Evolutionary conservation across 23 tunicate species (phyloP), one percentile per base, ranked within the genome.

Genomic region (Trididemnum miniatum): DNA sequence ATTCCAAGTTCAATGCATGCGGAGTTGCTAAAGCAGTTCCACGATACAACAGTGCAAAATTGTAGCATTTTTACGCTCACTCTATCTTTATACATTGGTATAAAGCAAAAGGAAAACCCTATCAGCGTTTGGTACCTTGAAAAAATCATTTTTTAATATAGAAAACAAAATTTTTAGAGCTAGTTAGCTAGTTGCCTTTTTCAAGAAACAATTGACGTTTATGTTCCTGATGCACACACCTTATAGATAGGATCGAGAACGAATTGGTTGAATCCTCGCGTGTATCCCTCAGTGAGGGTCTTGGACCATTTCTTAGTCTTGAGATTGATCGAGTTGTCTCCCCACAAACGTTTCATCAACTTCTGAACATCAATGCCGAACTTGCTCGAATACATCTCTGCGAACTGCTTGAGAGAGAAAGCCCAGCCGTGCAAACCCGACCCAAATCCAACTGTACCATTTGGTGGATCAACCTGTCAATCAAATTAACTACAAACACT

Each of bases 351-450:
- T 33, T 85, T 85, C 98, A 95, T 95, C 76, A 95, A 37, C 80
- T 95, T 95, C 1, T 89, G 65, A 12, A 85, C 79, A 76, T 75
- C 84, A 31, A 89, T 82, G 22, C 71, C 71, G 63, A 95, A 95
- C 64, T 95, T 95, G 28, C 51, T 72, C 0, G 98, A 80, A 76
- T 95, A 95, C 98, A 89, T 95, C 62, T 89, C 95, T 35, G 98
- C 95, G 82, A 95, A 95, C 67, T 95, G 98, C 49, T 95, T 95
- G 31, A 95, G 84, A 2, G 98, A 89, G 71, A 95, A 95, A 20
- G 98, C 98, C 98, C 98, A 95, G 4, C 98, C 98, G 64, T 95
- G 98, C 34, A 95, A 84, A 18, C 98, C 98, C 34, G 98, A 95
- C 2, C 98, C 98, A 72, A 95, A 95, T 51, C 98, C 98, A 78